Conservation (phyloP, 2,113 vertebrate species). For the Bujurquina vittata region DNA sequence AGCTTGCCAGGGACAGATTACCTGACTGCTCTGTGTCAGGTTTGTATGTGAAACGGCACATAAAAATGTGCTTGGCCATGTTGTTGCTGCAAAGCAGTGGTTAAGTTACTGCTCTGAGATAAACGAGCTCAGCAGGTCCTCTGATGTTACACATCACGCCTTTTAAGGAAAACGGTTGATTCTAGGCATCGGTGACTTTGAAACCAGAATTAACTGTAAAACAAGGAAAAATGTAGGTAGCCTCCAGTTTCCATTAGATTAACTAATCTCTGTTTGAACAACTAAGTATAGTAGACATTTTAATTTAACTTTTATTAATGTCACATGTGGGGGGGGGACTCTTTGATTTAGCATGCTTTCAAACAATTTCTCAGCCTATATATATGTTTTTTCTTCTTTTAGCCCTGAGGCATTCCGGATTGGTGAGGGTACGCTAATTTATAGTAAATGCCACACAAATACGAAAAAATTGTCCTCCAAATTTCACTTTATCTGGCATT, state of each 20-base stretch:
- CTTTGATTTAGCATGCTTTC: neutral
- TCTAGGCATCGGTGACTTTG: neutral
- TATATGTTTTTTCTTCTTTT: slow-evolving; percentile 35
- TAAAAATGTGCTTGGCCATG: slow-evolving; percentile 10
- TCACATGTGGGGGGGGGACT: neutral
- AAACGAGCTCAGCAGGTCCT: slow-evolving; percentile 25
- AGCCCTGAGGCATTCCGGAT: slow-evolving; percentile 21
- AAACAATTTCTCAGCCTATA: slow-evolving; percentile 4
- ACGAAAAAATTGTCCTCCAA: neutral
- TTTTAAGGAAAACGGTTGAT: neutral
- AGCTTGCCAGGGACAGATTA: neutral
- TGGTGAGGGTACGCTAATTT: neutral
- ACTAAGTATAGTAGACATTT: no score
- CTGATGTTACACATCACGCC: neutral
- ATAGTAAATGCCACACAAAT: slow-evolving; percentile 49
- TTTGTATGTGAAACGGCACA: neutral
- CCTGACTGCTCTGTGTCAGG: neutral
- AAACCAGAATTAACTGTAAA: neutral
- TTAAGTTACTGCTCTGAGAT: slow-evolving; percentile 20
- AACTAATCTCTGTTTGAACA: neutral
- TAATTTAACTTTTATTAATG: no score
- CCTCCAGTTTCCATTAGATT: neutral
- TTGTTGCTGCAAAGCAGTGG: slow-evolving; percentile 3
- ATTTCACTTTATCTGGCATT: slow-evolving; percentile 24
- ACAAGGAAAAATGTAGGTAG: neutral